Evolutionary conservation across 1,140 invertebrate species (phyloP), one percentile per base, ranked within the genome.

Genomic region (Calephelis nemesis): DNA sequence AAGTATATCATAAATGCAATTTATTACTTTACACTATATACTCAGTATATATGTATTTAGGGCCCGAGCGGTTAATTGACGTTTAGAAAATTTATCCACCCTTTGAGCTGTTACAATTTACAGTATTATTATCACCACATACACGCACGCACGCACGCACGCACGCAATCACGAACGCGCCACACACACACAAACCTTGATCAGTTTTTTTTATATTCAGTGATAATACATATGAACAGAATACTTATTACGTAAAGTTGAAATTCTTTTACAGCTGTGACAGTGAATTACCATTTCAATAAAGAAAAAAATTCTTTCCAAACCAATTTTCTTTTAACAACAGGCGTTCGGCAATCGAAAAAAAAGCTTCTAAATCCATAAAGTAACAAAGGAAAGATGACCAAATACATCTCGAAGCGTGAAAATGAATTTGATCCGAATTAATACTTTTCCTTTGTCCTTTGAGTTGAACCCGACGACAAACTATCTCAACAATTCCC

Each of bases 371-470:
- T 58, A 39, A 58, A 58, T 58, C 52, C 52, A 58, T 58, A 58
- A 58, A 39, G 54, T 58, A 58, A 58, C 54, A 58, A 58, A 58
- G 54, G 54, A 58, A 58, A 58, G 10, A 40, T 58, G 30, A 39
- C 54, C 54, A 39, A 39, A 39, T 30, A 58, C 54, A 58, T 58
- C 30, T 12, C 30, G 19, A 58, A 19, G 54, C 54, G 19, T 58
- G 54, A 58, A 58, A 58, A 58, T 58, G 30, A 40, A 58, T 58
- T 58, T 58, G 54, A 58, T 58, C 54, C 30, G 54, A 58, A 58
- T 58, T 58, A 58, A 39, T 58, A 39, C 54, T 10, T 58, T 19
- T 58, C 11, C 54, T 58, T 58, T 58, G 54, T 58, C 30, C 19
- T 58, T 58, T 58, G 19, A 58, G 30, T 6, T 39, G 11, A 58